Conservation (phyloP, 2,797 vertebrate genomes). For the Sternotherus odoratus region DNA sequence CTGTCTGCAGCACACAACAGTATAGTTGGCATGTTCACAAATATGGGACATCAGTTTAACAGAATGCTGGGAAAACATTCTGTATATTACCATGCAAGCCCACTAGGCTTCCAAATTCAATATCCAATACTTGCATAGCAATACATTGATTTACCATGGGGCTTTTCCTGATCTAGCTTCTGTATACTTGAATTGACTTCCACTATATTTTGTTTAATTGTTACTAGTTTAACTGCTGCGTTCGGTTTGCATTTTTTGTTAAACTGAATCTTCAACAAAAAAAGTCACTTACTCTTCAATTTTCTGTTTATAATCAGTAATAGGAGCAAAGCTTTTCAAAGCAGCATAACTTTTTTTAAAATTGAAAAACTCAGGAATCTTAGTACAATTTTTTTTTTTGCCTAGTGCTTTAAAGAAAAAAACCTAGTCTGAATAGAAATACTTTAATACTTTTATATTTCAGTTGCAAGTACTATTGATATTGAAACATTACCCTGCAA, state of each 20-base stretch:
- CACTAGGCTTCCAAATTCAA: not conserved
- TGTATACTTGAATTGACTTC: not conserved
- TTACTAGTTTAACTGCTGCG: not conserved
- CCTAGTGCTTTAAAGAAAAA: not conserved
- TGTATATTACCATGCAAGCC: not conserved
- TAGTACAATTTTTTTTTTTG: not conserved
- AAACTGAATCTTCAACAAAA: not conserved
- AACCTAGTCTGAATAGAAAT: too few relatives aligned
- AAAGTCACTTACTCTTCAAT: not conserved
- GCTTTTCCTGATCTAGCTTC: not conserved
- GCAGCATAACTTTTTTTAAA: not conserved
- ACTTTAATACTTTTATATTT: too few relatives aligned
- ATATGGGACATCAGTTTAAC: not conserved
- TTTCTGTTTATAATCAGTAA: not conserved
- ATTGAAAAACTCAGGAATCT: not conserved
- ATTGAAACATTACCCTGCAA: not conserved
- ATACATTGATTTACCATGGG: not conserved
- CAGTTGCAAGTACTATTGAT: not conserved
- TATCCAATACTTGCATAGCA: not conserved
- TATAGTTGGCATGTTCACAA: not conserved
- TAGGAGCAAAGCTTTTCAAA: not conserved
- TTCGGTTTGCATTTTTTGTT: not conserved
- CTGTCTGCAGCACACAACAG: not conserved
- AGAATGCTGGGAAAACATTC: not conserved
- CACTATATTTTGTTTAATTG: not conserved